Percentiles rank a stretch among this genome's conserved stretches.
These are phyloP conservation scores for Puma concolor DNA, from an alignment of 2,113 vertebrate species.

Conservation along the genomic window DNA sequence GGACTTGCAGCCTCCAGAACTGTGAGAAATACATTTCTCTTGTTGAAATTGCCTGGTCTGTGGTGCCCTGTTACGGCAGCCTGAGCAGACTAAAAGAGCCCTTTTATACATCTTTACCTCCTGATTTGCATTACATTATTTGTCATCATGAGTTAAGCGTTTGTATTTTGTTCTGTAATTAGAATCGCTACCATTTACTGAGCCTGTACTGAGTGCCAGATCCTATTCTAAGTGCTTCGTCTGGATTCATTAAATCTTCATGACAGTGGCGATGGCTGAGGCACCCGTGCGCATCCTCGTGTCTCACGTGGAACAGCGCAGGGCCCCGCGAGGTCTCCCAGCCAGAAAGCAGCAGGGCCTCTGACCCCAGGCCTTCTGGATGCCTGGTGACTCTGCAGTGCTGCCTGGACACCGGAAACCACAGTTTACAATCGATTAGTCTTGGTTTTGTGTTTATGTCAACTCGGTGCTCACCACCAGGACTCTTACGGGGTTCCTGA, in stretches of 20 bases:
- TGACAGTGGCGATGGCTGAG: no score
- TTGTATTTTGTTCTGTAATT: background rate
- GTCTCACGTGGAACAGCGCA: fast-evolving
- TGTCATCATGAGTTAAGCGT: background rate
- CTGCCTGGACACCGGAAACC: background rate
- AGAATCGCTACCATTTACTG: fast-evolving
- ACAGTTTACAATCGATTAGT: fast-evolving
- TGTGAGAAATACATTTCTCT: background rate
- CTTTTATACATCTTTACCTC: fast-evolving
- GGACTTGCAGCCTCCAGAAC: background rate
- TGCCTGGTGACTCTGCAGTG: background rate
- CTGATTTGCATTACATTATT: fast-evolving
- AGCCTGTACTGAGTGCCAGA: background rate
- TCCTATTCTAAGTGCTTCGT: no score
- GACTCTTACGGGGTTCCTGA: no score
- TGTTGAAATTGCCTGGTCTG: no score
- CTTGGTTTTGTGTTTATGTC: background rate
- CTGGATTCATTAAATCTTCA: background rate
- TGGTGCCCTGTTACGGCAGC: background rate
- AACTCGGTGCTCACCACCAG: fast-evolving
- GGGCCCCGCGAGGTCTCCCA: background rate
- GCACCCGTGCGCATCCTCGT: fast-evolving
- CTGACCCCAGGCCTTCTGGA: background rate
- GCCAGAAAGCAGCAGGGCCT: no score
- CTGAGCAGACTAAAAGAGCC: no score